A percentile compares a stretch with the other conserved stretches of the same genome.
Evolutionary conservation across 2,797 vertebrate species (phyloP).

Genomic region (Gallinago nigripennis): DNA sequence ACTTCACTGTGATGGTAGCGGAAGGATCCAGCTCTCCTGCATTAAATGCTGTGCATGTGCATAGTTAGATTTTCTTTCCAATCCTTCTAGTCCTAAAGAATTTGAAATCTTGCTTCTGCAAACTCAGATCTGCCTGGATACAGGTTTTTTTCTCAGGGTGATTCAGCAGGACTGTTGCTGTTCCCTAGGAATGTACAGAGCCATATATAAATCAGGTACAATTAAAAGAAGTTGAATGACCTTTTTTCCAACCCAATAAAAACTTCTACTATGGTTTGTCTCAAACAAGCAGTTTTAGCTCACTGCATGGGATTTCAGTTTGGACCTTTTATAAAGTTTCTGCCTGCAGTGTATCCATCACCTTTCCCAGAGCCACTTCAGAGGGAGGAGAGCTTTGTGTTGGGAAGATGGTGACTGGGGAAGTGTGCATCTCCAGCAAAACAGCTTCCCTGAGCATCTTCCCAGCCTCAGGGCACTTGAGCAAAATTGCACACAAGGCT

Average conservation of each 20-base stretch:
- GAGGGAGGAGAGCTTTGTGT: not conserved
- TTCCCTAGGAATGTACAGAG: not conserved
- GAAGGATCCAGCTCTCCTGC: not conserved
- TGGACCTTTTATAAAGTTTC: not conserved
- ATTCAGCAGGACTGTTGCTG: constrained; percentile 19
- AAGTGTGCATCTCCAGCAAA: not conserved
- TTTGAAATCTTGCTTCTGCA: not conserved
- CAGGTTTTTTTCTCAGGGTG: not conserved
- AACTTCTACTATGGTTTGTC: not conserved
- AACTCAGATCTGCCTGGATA: not conserved
- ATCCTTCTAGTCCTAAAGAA: not conserved
- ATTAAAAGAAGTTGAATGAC: not conserved
- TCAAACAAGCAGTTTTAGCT: not conserved
- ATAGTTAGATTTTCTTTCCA: not conserved
- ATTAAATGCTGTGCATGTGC: not conserved
- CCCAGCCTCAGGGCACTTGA: not conserved
- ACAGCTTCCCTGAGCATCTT: not conserved
- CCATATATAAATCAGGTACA: not conserved
- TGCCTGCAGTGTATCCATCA: not conserved
- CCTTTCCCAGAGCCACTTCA: not conserved
- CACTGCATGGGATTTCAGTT: not conserved
- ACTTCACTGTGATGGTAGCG: not conserved
- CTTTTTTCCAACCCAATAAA: not conserved
- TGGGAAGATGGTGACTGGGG: not conserved
- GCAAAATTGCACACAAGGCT: not conserved